A percentile compares a stretch with the other conserved stretches of the same genome.
Conservation (phyloP, 2,797 vertebrate genomes). For the Apogon hyalosoma region DNA sequence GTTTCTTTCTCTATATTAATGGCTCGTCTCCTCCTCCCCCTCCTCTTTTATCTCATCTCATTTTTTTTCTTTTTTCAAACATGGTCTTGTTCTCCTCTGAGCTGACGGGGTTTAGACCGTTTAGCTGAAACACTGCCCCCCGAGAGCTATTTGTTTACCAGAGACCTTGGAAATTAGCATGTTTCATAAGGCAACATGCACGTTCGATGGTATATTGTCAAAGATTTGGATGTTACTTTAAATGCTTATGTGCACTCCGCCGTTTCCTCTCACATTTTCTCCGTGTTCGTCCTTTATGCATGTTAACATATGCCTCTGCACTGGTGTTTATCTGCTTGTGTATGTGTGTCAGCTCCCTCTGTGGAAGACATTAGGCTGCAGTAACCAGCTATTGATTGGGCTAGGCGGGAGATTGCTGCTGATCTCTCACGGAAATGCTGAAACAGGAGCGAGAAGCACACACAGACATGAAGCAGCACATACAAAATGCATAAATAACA, state of each 20-base stretch:
- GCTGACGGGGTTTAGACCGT: slow-evolving; percentile 57
- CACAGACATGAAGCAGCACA: slow-evolving; percentile 35
- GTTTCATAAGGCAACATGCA: slow-evolving; percentile 46
- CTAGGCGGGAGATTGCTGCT: slow-evolving; percentile 54
- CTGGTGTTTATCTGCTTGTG: slow-evolving; percentile 11
- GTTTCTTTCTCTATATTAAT: slow-evolving; percentile 63
- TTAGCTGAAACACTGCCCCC: slow-evolving; percentile 57
- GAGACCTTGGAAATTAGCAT: slow-evolving; percentile 69
- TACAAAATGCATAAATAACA: slow-evolving; percentile 37
- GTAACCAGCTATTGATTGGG: slow-evolving; percentile 80
- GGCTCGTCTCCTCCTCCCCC: slow-evolving; percentile 34
- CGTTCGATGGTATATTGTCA: slow-evolving; percentile 24
- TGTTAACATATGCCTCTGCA: slow-evolving; percentile 24
- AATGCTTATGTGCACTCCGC: slow-evolving; percentile 8
- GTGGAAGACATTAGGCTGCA: slow-evolving; percentile 67
- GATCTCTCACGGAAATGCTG: slow-evolving; percentile 67
- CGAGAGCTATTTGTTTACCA: slow-evolving; percentile 70
- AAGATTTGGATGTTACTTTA: slow-evolving; percentile 33
- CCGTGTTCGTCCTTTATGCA: slow-evolving; percentile 10
- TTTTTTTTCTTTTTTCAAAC: slow-evolving; percentile 29
- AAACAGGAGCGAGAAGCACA: slow-evolving; percentile 42
- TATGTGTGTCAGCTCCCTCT: slow-evolving; percentile 44
- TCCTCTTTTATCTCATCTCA: slow-evolving; percentile 37
- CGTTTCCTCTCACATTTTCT: slow-evolving; percentile 1
- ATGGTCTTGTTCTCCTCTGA: slow-evolving; percentile 45